phyloP scores from a whole-genome alignment of 2,888 invertebrate species.

The Andrena flavipes region DNA sequence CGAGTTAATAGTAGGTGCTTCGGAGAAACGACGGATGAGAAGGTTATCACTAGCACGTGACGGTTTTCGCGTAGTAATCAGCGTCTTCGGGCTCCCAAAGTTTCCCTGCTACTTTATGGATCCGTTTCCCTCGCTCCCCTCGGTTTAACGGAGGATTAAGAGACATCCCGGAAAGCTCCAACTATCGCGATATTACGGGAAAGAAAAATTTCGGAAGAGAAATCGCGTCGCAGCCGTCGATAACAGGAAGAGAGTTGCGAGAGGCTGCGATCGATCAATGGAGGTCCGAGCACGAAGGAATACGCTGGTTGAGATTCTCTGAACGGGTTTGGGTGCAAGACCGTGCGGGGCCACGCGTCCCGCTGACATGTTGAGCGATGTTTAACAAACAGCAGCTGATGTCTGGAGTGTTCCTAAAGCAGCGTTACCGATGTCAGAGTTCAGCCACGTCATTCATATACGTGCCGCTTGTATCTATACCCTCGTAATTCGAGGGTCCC shows the following conservation, averaged over 20 bases:
- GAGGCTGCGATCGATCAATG: slow-evolving; percentile 24
- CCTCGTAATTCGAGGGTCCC: slow-evolving; percentile 38
- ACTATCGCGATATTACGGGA: background rate
- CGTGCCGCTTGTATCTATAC: slow-evolving; percentile 37
- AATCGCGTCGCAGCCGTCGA: slow-evolving; percentile 34
- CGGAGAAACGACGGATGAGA: too few relatives aligned
- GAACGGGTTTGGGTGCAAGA: slow-evolving; percentile 1
- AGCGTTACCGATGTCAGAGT: slow-evolving; percentile 70
- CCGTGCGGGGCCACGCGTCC: slow-evolving; percentile 25
- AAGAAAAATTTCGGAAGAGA: background rate
- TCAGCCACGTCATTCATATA: slow-evolving; percentile 72
- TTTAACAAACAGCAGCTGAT: slow-evolving; percentile 79
- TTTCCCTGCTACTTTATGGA: background rate
- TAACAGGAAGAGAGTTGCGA: slow-evolving; percentile 22
- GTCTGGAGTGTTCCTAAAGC: slow-evolving; percentile 71
- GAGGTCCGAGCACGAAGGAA: background rate
- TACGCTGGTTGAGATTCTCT: background rate
- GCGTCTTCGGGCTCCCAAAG: background rate
- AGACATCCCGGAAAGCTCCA: background rate
- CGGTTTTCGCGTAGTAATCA: too few relatives aligned
- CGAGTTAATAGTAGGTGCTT: slow-evolving; percentile 7
- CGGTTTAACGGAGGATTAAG: background rate
- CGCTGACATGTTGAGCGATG: slow-evolving; percentile 79
- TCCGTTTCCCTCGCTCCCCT: background rate
- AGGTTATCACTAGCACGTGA: too few relatives aligned